phyloP scores from a whole-genome alignment of 1,140 invertebrate species.

The Mylabris phalerata region DNA sequence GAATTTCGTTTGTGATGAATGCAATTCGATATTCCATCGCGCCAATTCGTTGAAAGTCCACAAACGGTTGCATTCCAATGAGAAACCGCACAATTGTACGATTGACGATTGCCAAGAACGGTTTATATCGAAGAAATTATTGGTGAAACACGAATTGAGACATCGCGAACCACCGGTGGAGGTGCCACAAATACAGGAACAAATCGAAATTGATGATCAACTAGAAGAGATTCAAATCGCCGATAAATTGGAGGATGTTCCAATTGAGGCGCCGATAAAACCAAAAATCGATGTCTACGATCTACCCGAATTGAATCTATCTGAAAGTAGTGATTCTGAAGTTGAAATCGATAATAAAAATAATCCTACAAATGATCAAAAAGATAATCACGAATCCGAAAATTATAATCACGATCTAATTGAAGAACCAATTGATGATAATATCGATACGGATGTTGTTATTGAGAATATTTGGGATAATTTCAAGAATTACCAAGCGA shows the following conservation, averaged over 20 bases:
- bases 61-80: slow-evolving; percentile 66
- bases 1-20: slow-evolving; percentile 72
- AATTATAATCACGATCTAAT: slow-evolving; percentile 2
- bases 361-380: slow-evolving; percentile 16
- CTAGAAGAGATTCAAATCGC: slow-evolving; percentile 30
- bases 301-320: slow-evolving; percentile 72
- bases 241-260: slow-evolving; percentile 40
- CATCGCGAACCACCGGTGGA: slow-evolving; percentile 45
- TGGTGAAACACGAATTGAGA: slow-evolving; percentile 58
- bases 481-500: slow-evolving; percentile 63
- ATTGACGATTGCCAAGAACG: slow-evolving; percentile 61
- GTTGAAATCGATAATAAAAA: slow-evolving; percentile 43
- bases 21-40: slow-evolving; percentile 62
- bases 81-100: slow-evolving; percentile 59
- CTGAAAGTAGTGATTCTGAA: slow-evolving; percentile 70
- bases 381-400: slow-evolving; percentile 19
- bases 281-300: slow-evolving; percentile 57
- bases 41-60: slow-evolving; percentile 78
- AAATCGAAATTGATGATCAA: slow-evolving; percentile 37
- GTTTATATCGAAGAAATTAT: slow-evolving; percentile 74
- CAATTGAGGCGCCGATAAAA: slow-evolving; percentile 54
- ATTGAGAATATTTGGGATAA: slow-evolving; percentile 77
- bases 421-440: slow-evolving; percentile 3
- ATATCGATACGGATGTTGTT: slow-evolving; percentile 38
- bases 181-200: slow-evolving; percentile 36